Base-by-base conservation (phyloP, 1,140 invertebrate genomes). In the Neoseiulus cucumeris region DNA sequence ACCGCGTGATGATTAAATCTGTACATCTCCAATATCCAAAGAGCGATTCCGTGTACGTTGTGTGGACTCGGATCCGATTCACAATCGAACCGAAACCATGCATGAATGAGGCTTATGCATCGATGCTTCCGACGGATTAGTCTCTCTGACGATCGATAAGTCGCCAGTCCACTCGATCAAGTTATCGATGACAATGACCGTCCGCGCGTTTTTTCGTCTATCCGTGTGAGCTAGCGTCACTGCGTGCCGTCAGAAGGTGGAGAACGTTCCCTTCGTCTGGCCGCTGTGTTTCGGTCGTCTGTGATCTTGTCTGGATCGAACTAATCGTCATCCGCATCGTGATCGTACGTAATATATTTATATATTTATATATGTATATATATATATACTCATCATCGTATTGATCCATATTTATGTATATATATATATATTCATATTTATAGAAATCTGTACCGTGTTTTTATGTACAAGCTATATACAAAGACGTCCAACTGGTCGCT, bases 381-480 rank as follows among this genome's bases (percentile, higher is more conserved):
- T 47, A 47, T 47, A 20, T 47, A 47, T 47, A 47, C 45, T 47
- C 28, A 22, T 44, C 42, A 44, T 22, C 45, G 25, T 7, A 47
- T 6, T 47, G 18, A 47, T 22, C 28, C 28, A 47, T 47, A 28
- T 47, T 6, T 47, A 47, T 47, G 25, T 47, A 22, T 47, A 47
- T 47, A 47, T 47, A 14, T 47, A 47, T 47, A 47, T 47, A 47
- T 59, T 5, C 22, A 33, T 59, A 20, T 29, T 20, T 29, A 47
- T 47, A 47, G 33, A 29, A 59, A 59, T 59, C 25, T 59, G 33
- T 59, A 29, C 33, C 22, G 51, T 59, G 25, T 59, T 25, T 20
- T n/a, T 59, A 59, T 59, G 33, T 59, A 59, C 33, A 59, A 47
- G 7, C 18, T 47, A 47, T 47, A 47, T 47, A 47, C 28, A 25